Base-by-base conservation (phyloP, 2,888 invertebrate genomes). In the Macroteleia sp. region DNA sequence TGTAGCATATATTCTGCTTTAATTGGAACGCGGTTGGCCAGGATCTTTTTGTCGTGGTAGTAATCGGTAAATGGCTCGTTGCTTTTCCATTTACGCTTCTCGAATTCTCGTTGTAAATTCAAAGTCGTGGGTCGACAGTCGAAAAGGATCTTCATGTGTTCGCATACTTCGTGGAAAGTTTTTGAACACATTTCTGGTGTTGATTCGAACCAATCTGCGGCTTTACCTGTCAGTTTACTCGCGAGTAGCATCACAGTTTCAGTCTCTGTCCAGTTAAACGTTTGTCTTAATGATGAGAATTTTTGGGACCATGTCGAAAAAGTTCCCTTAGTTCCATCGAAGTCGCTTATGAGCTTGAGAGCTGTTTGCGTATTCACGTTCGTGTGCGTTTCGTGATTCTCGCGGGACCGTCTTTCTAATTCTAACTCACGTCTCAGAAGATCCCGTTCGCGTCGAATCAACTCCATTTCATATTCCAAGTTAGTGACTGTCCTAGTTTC, bases 31-130 rank as follows among this genome's bases (percentile, higher is more conserved):
- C 22, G 19, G 10, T 42, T 42, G 3, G 20, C 42, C n/a, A 42
- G 10, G 2, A 50, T 50, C 0, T 2, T 52, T 57, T 84, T 82
- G 1, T 81, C 76, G 25, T 82, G 81, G 16, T 50, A 75, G 41
- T 84, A 82, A 8, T 79, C 70, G 10, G 67, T 50, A 36, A 82
- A 84, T 0, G 69, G 17, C 28, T 83, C 81, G 4, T 19, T 50
- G 1, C 17, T 4, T 9, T 64, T 61, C 81, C 81, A 82, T 5
- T 42, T 39, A 22, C 82, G 56, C 25, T 36, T 16, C 39, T 81
- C 82, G 17, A 84, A 84, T 10, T 80, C 50, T 22, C 61, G 62
- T 0, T 79, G 77, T 16, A 79, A 30, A 0, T 19, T 22, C 4
- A 80, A n/a, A 17, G 64, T 79, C 1, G 46, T 71, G 3, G 56